phyloP scores from a whole-genome alignment of 2,113 vertebrate genomes.

The Paracanthobrama guichenoti region DNA sequence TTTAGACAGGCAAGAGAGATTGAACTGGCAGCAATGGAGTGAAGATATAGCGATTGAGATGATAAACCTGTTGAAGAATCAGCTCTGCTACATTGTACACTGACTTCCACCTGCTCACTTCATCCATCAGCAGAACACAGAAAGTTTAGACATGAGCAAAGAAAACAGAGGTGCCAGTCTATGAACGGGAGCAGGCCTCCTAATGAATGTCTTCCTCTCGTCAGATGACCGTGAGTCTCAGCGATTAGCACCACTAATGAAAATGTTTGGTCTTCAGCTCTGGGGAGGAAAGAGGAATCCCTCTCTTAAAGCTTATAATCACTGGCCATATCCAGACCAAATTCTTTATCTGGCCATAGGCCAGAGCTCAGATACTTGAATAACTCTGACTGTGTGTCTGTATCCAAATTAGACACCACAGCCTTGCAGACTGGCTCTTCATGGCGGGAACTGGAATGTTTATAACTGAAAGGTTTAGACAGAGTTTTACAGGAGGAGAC shows the following conservation, averaged over 20 bases:
- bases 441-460: neutral
- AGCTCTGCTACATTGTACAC: neutral
- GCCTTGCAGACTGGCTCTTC: neutral
- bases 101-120: conserved; percentile 36
- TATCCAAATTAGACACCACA: conserved; percentile 34
- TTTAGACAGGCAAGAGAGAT: neutral
- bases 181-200: conserved; percentile 16
- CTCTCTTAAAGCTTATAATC: conserved; percentile 27
- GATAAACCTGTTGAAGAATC: neutral
- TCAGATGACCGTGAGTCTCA: conserved; percentile 49
- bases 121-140: conserved; percentile 42
- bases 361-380: conserved; percentile 24
- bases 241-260: conserved; percentile 58
- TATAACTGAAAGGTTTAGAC: neutral
- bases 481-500: neutral
- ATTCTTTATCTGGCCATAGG: conserved; percentile 26
- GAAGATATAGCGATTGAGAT: neutral
- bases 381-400: conserved; percentile 29
- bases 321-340: conserved; percentile 53
- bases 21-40: neutral
- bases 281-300: conserved; percentile 29
- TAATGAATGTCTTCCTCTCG: conserved; percentile 60
- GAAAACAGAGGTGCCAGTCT: conserved; percentile 28
- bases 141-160: conserved; percentile 46
- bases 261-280: conserved; percentile 56